A percentile compares a stretch with the other conserved stretches of the same genome.
These are phyloP conservation scores for Cantharis rufa DNA, from an alignment of 2,888 invertebrate genomes.

Conservation along the genomic window DNA sequence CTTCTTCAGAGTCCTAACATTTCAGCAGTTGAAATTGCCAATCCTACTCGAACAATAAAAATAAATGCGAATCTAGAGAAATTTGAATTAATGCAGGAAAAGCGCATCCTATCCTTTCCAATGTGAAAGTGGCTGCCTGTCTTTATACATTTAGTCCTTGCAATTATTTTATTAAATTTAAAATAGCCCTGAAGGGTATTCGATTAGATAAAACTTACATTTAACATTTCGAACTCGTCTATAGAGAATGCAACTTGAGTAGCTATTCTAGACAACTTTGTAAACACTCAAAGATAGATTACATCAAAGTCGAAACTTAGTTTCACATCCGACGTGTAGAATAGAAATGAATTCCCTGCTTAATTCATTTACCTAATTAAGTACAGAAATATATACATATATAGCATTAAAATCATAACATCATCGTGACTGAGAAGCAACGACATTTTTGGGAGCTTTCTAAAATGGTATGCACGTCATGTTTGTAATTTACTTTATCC, in stretches of 20 bases:
- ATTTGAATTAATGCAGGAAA: too few species aligned
- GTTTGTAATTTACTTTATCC: neutral
- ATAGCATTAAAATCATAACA: neutral
- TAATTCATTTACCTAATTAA: neutral
- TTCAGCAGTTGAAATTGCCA: too few species aligned
- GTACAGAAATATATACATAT: neutral
- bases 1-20: too few species aligned
- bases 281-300: constrained; percentile 3
- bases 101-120: too few species aligned
- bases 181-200: neutral
- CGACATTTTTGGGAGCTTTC: neutral
- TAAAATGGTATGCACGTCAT: neutral
- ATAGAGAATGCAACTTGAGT: neutral
- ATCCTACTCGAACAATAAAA: too few species aligned
- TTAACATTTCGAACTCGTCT: neutral
- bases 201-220: neutral
- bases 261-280: neutral
- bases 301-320: constrained; percentile 1
- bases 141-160: neutral
- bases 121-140: neutral
- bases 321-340: neutral
- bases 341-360: neutral
- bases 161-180: neutral
- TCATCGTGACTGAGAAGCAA: neutral
- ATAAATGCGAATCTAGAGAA: too few species aligned